These are phyloP conservation scores for Gallinago media DNA, from an alignment of 2,113 vertebrate species.

Conservation along the genomic window DNA sequence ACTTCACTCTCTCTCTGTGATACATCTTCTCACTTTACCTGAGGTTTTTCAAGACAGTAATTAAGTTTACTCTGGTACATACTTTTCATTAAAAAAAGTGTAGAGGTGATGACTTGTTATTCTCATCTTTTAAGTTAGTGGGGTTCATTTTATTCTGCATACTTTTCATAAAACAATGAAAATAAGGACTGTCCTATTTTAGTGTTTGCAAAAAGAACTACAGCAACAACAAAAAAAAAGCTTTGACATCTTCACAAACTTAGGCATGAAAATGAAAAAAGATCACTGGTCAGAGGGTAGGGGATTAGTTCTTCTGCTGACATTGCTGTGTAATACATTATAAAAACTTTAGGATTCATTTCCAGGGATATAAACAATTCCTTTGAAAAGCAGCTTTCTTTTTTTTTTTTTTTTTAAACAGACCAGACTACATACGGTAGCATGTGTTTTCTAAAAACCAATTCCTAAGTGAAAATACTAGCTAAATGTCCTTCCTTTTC, in stretches of 20 bases:
- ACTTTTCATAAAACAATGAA: background rate
- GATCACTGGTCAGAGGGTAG: background rate
- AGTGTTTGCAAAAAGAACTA: background rate
- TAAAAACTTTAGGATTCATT: rapidly evolving
- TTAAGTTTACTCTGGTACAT: background rate
- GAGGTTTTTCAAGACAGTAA: background rate
- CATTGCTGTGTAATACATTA: background rate
- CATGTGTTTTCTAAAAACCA: background rate
- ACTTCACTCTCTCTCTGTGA: background rate
- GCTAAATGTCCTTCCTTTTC: background rate
- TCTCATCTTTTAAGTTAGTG: background rate
- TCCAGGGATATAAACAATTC: background rate
- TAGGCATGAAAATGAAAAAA: background rate
- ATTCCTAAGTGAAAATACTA: background rate
- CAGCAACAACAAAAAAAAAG: background rate
- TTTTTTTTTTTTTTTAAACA: background rate
- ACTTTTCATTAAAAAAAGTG: background rate
- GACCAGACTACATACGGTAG: background rate
- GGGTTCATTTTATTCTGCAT: background rate
- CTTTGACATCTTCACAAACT: background rate
- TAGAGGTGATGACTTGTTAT: background rate
- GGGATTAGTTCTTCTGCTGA: background rate
- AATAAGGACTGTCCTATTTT: background rate
- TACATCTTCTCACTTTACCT: background rate
- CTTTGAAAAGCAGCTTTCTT: background rate